Percentiles rank a stretch among this genome's conserved stretches.
phyloP scores from a whole-genome alignment of 2,113 vertebrate species.

The Spilogale gracilis region DNA sequence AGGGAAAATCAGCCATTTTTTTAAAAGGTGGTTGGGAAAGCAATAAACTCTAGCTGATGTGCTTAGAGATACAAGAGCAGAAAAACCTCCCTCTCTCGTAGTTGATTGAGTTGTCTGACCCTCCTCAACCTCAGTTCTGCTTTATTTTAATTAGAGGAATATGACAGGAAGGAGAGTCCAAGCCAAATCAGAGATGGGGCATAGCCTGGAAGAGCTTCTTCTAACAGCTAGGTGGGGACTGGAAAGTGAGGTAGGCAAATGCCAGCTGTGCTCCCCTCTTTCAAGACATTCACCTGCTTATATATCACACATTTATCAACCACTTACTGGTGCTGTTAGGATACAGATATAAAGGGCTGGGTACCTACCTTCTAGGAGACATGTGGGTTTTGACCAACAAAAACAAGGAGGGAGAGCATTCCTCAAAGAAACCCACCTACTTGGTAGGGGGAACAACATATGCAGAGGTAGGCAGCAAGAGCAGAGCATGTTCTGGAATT shows the following conservation, averaged over 20 bases:
- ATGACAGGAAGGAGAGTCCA: background rate
- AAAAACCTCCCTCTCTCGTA: background rate
- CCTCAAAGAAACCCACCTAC: background rate
- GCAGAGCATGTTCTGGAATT: background rate
- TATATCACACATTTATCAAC: background rate
- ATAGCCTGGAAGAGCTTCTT: background rate
- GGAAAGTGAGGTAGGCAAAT: background rate
- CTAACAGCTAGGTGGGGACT: background rate
- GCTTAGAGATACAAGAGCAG: background rate
- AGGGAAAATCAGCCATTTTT: background rate
- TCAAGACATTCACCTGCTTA: background rate
- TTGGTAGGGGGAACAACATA: background rate
- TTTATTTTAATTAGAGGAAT: constrained; percentile 35
- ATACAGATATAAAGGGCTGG: background rate
- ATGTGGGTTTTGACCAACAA: background rate
- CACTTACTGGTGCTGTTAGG: background rate
- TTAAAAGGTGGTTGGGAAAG: background rate
- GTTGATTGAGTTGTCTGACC: background rate
- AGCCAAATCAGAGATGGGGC: background rate
- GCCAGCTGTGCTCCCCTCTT: background rate
- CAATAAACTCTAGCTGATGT: constrained; percentile 29
- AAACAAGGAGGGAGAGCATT: background rate
- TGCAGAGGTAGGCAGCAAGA: background rate
- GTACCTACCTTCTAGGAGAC: background rate
- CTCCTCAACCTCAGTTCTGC: background rate